These are phyloP conservation scores for Spatulosminthurus flaviceps DNA, from an alignment of 2,888 invertebrate species.

Conservation along the genomic window DNA sequence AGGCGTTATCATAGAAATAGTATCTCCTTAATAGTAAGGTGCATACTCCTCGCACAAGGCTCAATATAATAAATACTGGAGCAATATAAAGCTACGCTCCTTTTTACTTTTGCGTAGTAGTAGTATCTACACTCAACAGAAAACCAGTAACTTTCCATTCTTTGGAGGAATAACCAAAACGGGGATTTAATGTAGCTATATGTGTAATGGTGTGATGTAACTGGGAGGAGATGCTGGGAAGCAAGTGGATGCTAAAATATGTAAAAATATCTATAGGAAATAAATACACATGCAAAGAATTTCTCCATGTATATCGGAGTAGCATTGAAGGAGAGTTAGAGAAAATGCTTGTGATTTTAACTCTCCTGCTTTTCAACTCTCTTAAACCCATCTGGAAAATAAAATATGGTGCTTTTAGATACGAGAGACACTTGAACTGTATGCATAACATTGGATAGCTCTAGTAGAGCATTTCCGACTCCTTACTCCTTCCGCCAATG, in stretches of 20 bases:
- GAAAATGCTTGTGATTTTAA: slow-evolving; percentile 23
- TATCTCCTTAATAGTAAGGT: too few relatives aligned
- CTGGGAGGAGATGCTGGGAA: background rate
- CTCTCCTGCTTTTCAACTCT: slow-evolving; percentile 10
- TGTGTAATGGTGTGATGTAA: background rate
- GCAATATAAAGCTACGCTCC: too few relatives aligned
- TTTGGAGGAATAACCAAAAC: background rate
- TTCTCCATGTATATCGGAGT: background rate
- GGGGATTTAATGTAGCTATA: slow-evolving; percentile 13
- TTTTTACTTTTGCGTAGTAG: too few relatives aligned
- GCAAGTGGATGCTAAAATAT: background rate
- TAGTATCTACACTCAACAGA: background rate
- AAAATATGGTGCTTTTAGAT: slow-evolving; percentile 36
- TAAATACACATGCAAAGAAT: slow-evolving; percentile 21
- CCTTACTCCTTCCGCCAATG: slow-evolving; percentile 2
- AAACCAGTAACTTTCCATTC: background rate
- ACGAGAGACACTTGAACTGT: slow-evolving; percentile 16
- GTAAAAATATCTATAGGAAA: background rate
- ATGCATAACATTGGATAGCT: background rate
- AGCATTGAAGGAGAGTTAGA: background rate
- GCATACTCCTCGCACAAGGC: too few relatives aligned
- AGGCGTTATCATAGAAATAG: too few relatives aligned
- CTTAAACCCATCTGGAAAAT: slow-evolving; percentile 8
- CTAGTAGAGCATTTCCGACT: background rate
- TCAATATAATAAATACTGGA: too few relatives aligned